Evolutionary conservation across 2,888 invertebrate genomes (phyloP).

Genomic region (Drosophila hamatofila): DNA sequence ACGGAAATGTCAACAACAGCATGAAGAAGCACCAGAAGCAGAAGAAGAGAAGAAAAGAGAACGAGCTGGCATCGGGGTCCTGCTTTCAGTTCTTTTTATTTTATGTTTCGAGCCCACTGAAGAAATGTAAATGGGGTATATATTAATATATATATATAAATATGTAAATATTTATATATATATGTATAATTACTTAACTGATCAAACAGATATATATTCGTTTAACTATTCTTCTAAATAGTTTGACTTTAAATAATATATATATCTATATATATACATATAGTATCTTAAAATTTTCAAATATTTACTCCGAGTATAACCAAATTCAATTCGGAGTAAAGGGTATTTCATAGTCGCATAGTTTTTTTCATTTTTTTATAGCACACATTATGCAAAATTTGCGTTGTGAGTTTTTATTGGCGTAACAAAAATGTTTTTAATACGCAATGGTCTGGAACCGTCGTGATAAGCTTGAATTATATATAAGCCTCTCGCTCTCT

Average conservation of each 20-base stretch:
- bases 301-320: background rate
- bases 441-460: conserved; percentile 80
- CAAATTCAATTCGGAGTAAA: too few species aligned
- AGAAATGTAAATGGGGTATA: background rate
- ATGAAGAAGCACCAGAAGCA: background rate
- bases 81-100: conserved; percentile 39
- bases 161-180: background rate
- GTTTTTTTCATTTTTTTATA: conserved; percentile 44
- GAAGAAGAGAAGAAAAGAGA: background rate
- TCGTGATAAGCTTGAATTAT: conserved; percentile 76
- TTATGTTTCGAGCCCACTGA: background rate
- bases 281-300: background rate
- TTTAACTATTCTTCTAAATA: background rate
- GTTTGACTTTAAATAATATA: background rate
- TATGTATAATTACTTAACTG: too few species aligned
- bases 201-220: background rate
- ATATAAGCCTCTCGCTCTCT: conserved; percentile 14
- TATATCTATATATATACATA: background rate
- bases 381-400: conserved; percentile 76
- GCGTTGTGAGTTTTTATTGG: conserved; percentile 71
- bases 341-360: background rate
- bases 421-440: conserved; percentile 79
- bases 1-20: conserved; percentile 68
- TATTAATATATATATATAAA: background rate
- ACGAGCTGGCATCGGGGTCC: conserved; percentile 13